phyloP scores from a whole-genome alignment of 2,797 vertebrate genomes.

The Zalophus californianus region DNA sequence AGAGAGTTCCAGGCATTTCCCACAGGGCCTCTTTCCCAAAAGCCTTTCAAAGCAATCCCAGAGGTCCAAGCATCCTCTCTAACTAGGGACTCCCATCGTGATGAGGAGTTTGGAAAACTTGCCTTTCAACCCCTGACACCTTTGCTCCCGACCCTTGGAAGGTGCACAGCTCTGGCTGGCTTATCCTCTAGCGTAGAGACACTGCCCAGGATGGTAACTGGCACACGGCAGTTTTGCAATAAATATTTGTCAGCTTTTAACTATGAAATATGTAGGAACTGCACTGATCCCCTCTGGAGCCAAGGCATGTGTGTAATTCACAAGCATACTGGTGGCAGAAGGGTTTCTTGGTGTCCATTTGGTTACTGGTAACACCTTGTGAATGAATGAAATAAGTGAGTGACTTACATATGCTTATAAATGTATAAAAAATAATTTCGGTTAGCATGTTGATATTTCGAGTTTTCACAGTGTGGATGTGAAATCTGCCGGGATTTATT shows the following conservation, averaged over 20 bases:
- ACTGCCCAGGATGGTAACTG: not conserved
- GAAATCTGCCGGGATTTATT: not conserved
- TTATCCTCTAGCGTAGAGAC: not conserved
- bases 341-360: not conserved
- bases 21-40: slow-evolving; percentile 85
- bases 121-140: not conserved
- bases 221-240: not conserved
- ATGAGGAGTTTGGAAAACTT: slow-evolving; percentile 8
- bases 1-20: slow-evolving; percentile 88
- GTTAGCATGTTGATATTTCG: not conserved
- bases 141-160: not conserved
- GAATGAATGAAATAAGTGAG: not conserved
- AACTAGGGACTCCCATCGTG: not conserved
- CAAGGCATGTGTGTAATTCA: not conserved
- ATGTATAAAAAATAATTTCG: not conserved
- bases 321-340: not conserved
- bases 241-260: not conserved
- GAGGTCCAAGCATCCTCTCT: slow-evolving; percentile 41
- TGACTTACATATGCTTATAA: not conserved
- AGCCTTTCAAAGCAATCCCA: slow-evolving; percentile 83
- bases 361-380: not conserved
- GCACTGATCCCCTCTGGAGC: not conserved
- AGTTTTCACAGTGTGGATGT: not conserved
- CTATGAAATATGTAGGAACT: too few relatives aligned
- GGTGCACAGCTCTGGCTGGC: not conserved